A percentile compares a stretch with the other conserved stretches of the same genome.
Evolutionary conservation across 2,888 invertebrate species (phyloP).

Genomic region (Zelleria hepariella): DNA sequence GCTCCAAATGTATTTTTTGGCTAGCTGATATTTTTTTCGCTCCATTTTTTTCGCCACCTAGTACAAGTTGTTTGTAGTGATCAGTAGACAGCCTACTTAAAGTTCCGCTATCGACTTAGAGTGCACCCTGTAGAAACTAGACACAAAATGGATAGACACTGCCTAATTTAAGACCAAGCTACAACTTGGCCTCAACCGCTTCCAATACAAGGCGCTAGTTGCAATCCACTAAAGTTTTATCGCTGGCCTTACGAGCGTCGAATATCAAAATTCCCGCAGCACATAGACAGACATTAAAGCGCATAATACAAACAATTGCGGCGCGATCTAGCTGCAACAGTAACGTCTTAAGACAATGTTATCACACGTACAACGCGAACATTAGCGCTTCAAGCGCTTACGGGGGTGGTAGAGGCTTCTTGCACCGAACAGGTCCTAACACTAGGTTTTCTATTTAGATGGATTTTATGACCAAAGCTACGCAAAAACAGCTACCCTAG

Average conservation of each 20-base stretch:
- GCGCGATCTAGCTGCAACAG: not conserved
- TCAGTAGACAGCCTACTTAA: too few relatives aligned
- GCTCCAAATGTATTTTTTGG: too few relatives aligned
- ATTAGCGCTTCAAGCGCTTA: not conserved
- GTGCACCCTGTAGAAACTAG: too few relatives aligned
- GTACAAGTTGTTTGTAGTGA: too few relatives aligned
- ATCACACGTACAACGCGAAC: slow-evolving; percentile 30
- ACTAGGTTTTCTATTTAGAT: not conserved
- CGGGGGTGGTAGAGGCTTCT: not conserved
- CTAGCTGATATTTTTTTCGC: too few relatives aligned
- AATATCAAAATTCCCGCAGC: not conserved
- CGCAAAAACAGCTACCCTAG: too few relatives aligned
- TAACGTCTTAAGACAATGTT: slow-evolving; percentile 21
- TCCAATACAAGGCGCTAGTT: not conserved
- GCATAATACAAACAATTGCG: not conserved
- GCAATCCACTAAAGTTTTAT: not conserved
- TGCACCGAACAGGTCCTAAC: not conserved
- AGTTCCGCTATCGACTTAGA: too few relatives aligned
- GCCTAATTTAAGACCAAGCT: not conserved
- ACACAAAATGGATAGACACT: not conserved
- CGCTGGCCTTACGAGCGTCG: not conserved
- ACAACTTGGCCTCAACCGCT: not conserved
- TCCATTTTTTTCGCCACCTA: too few relatives aligned
- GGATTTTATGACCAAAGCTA: not conserved
- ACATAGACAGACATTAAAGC: not conserved